A percentile compares a stretch with the other conserved stretches of the same genome.
phyloP scores from a whole-genome alignment of 2,113 vertebrate genomes.

The Pituophis catenifer region DNA sequence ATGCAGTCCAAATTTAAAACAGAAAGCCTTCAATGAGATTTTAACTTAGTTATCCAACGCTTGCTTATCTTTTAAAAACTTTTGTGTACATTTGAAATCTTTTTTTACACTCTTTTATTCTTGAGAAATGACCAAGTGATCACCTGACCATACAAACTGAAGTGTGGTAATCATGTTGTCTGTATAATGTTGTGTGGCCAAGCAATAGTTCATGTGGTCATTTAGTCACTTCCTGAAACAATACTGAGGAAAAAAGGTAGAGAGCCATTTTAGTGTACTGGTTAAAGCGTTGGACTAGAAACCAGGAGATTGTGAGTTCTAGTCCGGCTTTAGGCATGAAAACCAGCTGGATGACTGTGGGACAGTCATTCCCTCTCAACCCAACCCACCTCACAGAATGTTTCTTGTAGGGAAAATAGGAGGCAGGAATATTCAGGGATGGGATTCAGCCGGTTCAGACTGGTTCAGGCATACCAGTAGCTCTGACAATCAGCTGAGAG shows the following conservation, averaged over 20 bases:
- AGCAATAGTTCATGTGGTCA: not conserved
- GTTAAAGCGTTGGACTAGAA: not conserved
- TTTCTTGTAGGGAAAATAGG: not conserved
- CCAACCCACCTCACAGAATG: not conserved
- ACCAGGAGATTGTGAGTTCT: not conserved
- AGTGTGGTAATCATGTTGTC: not conserved
- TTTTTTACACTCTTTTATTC: not conserved
- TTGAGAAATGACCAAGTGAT: not conserved
- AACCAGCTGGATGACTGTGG: not conserved
- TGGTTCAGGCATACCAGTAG: too few relatives aligned
- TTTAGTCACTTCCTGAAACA: not conserved
- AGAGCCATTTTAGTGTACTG: not conserved
- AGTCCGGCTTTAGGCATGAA: not conserved
- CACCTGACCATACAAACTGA: not conserved
- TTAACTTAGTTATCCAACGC: not conserved
- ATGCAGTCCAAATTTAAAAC: not conserved
- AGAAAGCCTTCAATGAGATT: not conserved
- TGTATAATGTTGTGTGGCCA: not conserved
- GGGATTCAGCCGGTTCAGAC: too few relatives aligned
- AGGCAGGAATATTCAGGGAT: not conserved
- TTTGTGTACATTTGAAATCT: not conserved
- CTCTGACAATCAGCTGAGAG: too few relatives aligned
- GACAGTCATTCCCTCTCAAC: not conserved
- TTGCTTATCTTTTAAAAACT: not conserved
- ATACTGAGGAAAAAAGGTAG: not conserved